A percentile compares a stretch with the other conserved stretches of the same genome.
Conservation (phyloP, 2,113 vertebrate genomes). For the Syrmaticus mikado region DNA sequence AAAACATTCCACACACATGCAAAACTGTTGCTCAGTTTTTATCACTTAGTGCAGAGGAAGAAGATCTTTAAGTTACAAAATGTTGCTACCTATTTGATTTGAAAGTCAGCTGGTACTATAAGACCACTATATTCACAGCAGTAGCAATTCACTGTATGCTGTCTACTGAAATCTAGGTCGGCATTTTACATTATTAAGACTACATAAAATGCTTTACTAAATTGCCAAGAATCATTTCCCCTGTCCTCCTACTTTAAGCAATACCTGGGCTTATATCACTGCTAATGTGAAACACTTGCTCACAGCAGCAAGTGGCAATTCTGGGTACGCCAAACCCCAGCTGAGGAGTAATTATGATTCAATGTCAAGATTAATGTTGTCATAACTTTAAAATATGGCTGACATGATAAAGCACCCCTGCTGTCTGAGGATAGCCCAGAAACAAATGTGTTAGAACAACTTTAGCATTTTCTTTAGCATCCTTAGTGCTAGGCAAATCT, state of each 20-base stretch:
- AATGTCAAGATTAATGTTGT: constrained; percentile 58
- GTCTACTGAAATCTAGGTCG: constrained; percentile 47
- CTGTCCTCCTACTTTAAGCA: neutral
- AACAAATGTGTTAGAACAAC: constrained; percentile 23
- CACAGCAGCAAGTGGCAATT: constrained; percentile 50
- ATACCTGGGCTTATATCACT: constrained; percentile 43
- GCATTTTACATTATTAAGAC: constrained; percentile 48
- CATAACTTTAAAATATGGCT: constrained; percentile 51
- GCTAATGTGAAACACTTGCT: constrained; percentile 57
- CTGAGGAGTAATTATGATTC: constrained; percentile 64
- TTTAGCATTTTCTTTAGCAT: constrained; percentile 7
- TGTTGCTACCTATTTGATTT: neutral
- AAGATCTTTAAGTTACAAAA: constrained; percentile 1
- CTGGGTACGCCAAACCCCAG: constrained; percentile 35
- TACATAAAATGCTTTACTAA: constrained; percentile 28
- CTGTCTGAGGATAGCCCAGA: neutral
- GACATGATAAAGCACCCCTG: constrained; percentile 34
- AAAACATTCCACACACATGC: neutral
- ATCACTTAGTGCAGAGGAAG: neutral
- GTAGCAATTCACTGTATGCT: neutral
- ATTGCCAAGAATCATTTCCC: constrained; percentile 19
- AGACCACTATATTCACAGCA: neutral
- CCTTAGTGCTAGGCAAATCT: neutral
- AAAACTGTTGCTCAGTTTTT: neutral
- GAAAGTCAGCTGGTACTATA: neutral